Base-by-base conservation (phyloP, 2,113 vertebrate species). In the Eonycteris spelaea region DNA sequence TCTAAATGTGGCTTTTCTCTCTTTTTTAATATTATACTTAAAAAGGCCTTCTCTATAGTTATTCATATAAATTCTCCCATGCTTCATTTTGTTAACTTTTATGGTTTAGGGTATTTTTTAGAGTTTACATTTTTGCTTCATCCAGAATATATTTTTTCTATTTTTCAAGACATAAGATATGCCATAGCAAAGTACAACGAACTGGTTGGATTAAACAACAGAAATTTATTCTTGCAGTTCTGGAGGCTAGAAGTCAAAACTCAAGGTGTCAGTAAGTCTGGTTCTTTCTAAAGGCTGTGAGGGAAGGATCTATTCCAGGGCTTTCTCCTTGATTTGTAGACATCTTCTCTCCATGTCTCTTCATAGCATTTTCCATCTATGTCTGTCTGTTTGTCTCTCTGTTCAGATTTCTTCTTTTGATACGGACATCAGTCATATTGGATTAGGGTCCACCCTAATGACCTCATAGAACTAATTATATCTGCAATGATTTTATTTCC, bases 1-100 rank as follows among this genome's bases (percentile, higher is more conserved):
- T 83, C 13, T 84, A 78, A 78, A 59, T 71, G 40, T 43, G 40
- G 24, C 40, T 86, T 63, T 63, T 87, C 59, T 77, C n/a, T 38
- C 45, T 74, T 55, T 55, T 84, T 84, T 28, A 57, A 59, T 33
- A 15, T 59, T n/a, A 14, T 70, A n/a, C 18, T 68, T 82, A 24
- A 43, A 85, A 96, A 88, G 57, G 14, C 6, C 73, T 74, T 70
- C 21, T 75, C 40, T 93, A 38, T 70, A 88, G 57, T 67, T 90
- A 68, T 80, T 65, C 89, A 51, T 85, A 45, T 80, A 89, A 90
- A 57, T 77, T 19, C 18, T 73, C 22, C 48, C 10, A 13, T 55
- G 15, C 80, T 65, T 97, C 88, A 24, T 91, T 96, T 90, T 61
- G 1, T 75, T 63, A 48, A 48, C 26, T 85, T 88, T 83, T 86